Conservation (phyloP, 2,797 vertebrate species). For the Centroberyx gerrardi region DNA sequence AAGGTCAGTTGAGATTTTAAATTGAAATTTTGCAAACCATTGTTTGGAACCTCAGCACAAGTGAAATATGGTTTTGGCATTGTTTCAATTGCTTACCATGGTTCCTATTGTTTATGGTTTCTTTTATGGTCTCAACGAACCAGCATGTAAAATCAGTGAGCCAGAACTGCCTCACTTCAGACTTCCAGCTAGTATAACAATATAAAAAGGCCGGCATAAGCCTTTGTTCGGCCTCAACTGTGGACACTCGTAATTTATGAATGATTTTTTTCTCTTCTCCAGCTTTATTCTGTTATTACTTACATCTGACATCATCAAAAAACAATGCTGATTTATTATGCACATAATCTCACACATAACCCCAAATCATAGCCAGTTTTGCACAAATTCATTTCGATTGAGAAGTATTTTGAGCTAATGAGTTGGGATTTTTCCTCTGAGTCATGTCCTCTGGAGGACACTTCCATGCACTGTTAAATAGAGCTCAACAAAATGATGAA, state of each 20-base stretch:
- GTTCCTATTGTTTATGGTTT: constrained; percentile 40
- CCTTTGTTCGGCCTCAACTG: constrained; percentile 10
- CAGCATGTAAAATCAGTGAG: constrained; percentile 52
- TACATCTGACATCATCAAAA: neutral
- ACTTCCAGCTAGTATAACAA: constrained; percentile 27
- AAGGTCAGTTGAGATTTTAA: constrained; percentile 20
- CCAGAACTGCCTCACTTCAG: constrained; percentile 41
- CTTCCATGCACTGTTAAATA: neutral
- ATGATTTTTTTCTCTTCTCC: neutral
- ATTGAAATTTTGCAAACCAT: constrained; percentile 21
- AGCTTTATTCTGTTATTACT: too few relatives aligned
- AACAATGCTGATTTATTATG: neutral
- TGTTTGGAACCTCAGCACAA: constrained; percentile 33
- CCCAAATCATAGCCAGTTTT: too few relatives aligned
- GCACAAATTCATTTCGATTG: too few relatives aligned
- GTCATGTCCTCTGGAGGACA: too few relatives aligned
- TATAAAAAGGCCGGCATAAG: neutral
- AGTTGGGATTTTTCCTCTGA: too few relatives aligned
- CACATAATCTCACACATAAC: neutral
- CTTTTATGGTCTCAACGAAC: constrained; percentile 54
- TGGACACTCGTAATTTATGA: neutral
- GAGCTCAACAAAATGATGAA: neutral
- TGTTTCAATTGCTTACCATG: constrained; percentile 38
- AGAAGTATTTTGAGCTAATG: too few relatives aligned
- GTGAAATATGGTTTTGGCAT: constrained; percentile 41